Evolutionary conservation across 2,113 vertebrate species (phyloP).

Genomic region (Corapipo altera): DNA sequence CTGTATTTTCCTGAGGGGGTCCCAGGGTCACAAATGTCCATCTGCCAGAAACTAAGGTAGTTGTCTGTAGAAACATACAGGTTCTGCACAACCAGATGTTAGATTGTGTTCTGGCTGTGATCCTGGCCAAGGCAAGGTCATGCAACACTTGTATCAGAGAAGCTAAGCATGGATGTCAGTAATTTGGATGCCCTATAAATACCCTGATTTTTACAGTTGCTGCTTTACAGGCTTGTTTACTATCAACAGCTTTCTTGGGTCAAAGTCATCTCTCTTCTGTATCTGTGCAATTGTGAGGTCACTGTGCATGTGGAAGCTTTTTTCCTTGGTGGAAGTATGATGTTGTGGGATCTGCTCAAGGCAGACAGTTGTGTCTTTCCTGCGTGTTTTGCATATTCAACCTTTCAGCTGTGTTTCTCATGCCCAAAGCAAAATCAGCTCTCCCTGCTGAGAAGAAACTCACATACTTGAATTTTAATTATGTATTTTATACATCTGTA

Average conservation of each 20-base stretch:
- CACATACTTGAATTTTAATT: neutral
- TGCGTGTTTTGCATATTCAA: neutral
- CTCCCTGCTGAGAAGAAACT: neutral
- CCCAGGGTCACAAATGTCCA: neutral
- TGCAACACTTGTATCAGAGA: neutral
- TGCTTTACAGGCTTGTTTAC: neutral
- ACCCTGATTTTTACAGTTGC: neutral
- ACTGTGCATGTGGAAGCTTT: neutral
- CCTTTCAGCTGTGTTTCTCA: neutral
- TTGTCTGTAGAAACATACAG: neutral
- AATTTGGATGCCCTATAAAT: neutral
- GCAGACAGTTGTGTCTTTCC: neutral
- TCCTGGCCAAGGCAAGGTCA: neutral
- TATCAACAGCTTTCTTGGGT: neutral
- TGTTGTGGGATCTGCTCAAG: neutral
- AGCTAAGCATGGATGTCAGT: neutral
- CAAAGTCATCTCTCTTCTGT: neutral
- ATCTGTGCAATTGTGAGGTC: neutral
- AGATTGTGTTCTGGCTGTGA: neutral
- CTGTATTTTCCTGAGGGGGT: neutral
- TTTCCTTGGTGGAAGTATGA: neutral
- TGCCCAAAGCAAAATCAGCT: neutral
- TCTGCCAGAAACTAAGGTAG: neutral
- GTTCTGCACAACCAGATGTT: neutral
- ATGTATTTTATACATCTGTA: neutral